Percentiles rank a stretch among this genome's conserved stretches.
phyloP scores from a whole-genome alignment of 2,888 invertebrate genomes.

The Drosophila prolongata region DNA sequence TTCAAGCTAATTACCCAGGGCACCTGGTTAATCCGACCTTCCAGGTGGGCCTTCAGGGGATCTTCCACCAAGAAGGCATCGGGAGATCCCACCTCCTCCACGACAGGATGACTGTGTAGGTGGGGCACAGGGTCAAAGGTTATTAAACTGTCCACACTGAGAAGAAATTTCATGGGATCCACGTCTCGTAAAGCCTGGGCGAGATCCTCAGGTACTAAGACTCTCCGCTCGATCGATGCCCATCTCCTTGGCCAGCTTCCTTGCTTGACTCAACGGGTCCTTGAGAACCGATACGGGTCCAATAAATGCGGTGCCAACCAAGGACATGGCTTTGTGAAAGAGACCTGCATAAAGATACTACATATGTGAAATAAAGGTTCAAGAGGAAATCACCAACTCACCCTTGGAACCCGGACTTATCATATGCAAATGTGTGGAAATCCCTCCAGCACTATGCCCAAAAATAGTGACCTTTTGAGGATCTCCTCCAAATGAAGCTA shows the following conservation, averaged over 20 bases:
- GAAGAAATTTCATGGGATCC: conserved; percentile 79
- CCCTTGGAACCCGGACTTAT: conserved; percentile 84
- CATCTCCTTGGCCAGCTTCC: conserved; percentile 77
- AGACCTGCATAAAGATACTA: conserved; percentile 61
- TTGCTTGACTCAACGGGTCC: conserved; percentile 75
- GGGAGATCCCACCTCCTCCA: conserved; percentile 80
- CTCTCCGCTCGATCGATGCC: conserved; percentile 74
- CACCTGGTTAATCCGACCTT: conserved; percentile 73
- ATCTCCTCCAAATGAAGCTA: conserved; percentile 84
- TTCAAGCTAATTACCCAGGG: conserved; percentile 85
- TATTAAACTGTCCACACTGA: conserved; percentile 83
- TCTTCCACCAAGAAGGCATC: conserved; percentile 84
- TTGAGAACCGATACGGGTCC: conserved; percentile 55
- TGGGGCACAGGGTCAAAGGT: conserved; percentile 84
- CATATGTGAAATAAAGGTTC: not conserved
- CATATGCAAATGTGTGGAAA: conserved; percentile 84
- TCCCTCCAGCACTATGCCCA: conserved; percentile 85
- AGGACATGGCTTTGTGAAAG: conserved; percentile 84
- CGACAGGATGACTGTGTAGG: conserved; percentile 81
- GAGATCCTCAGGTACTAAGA: conserved; percentile 70
- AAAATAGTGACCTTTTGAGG: conserved; percentile 83
- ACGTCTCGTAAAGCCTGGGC: conserved; percentile 82
- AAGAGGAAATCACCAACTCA: conserved; percentile 29
- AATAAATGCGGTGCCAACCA: conserved; percentile 83
- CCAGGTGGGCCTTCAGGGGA: conserved; percentile 82